Base-by-base conservation (phyloP, 2,888 invertebrate genomes). In the Erpobdella octoculata region DNA sequence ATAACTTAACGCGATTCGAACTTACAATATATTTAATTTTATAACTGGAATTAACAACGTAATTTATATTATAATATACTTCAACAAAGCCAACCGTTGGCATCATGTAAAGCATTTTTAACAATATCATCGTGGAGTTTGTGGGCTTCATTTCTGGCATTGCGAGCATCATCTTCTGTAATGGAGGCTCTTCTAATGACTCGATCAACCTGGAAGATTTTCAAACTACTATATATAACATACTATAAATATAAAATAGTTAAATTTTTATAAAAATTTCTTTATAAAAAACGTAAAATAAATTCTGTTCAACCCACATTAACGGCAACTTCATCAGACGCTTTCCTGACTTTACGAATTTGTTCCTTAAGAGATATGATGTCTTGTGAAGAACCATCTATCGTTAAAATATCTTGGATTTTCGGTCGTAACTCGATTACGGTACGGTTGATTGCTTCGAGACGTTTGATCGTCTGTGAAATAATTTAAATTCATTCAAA, bases 381-480 rank as follows among this genome's bases (percentile, higher is more conserved):
- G 1, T 77, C 75, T 28, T 73, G 48, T 38, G 78, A 87, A 62
- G 85, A 86, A 0, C 89, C 88, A 80, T 89, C 88, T 0, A 91
- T 83, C 69, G 78, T 77, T 25, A 82, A 72, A 28, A 74, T 74
- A 70, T 33, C 35, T 21, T 78, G 77, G 12, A 82, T 79, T n/a
- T 76, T 76, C 1, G 81, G 79, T 81, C 81, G 73, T 0, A 93
- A 84, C 25, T 87, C 83, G 35, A 87, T 85, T 0, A 90, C 87
- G 73, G 90, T 88, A 62, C 90, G 88, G 76, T 91, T 89, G 78
- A 93, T 90, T 80, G 90, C 90, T 75, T 88, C 88, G 33, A 95
- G 85, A 31, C 91, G 88, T 80, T 91, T 90, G 37, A 90, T 89
- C 0, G 94, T 93, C 80, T 62, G 62, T 0, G n/a, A n/a, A n/a